These are phyloP conservation scores for Campaea margaritaria DNA, from an alignment of 2,888 invertebrate genomes.

Conservation along the genomic window DNA sequence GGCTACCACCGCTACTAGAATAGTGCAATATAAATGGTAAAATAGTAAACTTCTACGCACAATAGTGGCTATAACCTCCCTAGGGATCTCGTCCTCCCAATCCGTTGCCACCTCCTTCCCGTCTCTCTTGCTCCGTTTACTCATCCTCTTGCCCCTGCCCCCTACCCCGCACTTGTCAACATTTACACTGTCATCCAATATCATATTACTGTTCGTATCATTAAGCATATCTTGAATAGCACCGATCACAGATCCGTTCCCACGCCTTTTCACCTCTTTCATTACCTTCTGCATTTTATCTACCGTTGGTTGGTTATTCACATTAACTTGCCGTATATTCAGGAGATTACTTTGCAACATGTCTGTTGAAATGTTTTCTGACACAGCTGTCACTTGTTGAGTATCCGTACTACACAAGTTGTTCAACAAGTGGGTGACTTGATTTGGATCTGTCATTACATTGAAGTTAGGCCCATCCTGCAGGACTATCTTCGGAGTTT, in stretches of 20 bases:
- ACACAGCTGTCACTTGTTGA: neutral
- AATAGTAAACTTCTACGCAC: slow-evolving; percentile 44
- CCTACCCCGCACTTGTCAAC: neutral
- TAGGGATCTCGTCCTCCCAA: slow-evolving; percentile 63
- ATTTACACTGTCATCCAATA: neutral
- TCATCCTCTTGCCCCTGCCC: neutral
- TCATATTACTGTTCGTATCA: neutral
- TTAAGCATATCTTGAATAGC: too few relatives aligned
- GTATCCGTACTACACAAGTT: neutral
- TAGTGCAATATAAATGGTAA: too few relatives aligned
- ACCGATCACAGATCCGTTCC: too few relatives aligned
- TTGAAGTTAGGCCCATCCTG: slow-evolving; percentile 9
- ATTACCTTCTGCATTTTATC: too few relatives aligned
- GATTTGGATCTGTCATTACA: slow-evolving; percentile 6
- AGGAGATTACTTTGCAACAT: neutral
- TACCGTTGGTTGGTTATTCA: neutral
- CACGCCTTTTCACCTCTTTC: too few relatives aligned
- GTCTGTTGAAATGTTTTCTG: neutral
- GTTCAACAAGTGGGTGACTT: slow-evolving; percentile 4
- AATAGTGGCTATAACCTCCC: slow-evolving; percentile 59
- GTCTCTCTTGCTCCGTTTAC: neutral
- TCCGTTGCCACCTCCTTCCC: slow-evolving; percentile 42
- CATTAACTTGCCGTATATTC: neutral
- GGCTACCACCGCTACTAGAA: too few relatives aligned
- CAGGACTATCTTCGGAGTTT: slow-evolving; percentile 19